Base-by-base conservation (phyloP, 2,797 vertebrate species). In the Serranus cabrilla region DNA sequence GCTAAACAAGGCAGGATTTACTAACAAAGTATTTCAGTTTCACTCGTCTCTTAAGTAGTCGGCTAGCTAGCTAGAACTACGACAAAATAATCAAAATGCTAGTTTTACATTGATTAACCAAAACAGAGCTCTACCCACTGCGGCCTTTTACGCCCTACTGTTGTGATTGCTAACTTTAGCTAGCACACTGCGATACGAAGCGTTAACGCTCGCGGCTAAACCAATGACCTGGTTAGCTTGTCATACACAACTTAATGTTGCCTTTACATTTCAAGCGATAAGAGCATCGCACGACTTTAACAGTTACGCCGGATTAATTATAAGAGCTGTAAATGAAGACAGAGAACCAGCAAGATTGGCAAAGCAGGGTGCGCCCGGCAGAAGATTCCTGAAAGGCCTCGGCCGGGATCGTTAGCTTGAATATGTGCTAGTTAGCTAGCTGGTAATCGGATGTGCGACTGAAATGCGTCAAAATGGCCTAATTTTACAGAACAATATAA, bases 291-390 rank as follows among this genome's bases (percentile, higher is more conserved):
- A 2, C 3, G 2, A 21, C 1, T 0, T 9, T 16, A 4, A 14
- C 0, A 0, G 1, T 5, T 3, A 25, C 1, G n/a, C 3, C 0
- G 11, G 0, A 13, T 18, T 1, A 8, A 16, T 1, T 13, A 18
- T 11, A 31, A 5, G 34, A 3, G 4, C 6, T 3, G 10, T 37
- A 62, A 68, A 49, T 34, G 2, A 7, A 0, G 11, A 50, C 4
- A 42, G 62, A 12, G 50, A 57, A 13, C 4, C 3, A 27, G 18
- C 5, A 21, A 18, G 2, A 17, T 7, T 74, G 4, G 14, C 11
- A 31, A 31, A 20, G 9, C 16, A 61, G 89, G 89, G 89, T 87
- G 79, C 88, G 90, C 74, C 91, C 79, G 74, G 66, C 8, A 63
- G 67, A 76, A 63, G 45, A 66, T 34, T 40, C 25, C 43, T 10